Percentiles rank a stretch among this genome's conserved stretches.
Evolutionary conservation across 2,888 invertebrate genomes (phyloP).

Genomic region (Eledona agricola): DNA sequence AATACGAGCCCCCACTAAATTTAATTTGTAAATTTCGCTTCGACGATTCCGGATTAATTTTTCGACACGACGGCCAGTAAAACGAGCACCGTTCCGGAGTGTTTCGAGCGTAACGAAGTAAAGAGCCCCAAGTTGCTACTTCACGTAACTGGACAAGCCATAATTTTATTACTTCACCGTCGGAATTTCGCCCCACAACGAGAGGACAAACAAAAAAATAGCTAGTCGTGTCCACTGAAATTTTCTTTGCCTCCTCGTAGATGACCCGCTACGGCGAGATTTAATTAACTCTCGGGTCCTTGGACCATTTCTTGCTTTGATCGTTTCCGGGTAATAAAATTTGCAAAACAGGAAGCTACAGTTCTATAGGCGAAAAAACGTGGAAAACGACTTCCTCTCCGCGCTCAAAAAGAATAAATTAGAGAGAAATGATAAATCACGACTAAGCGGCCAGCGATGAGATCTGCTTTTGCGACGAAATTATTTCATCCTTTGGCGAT

Average conservation of each 20-base stretch:
- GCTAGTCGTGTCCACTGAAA: constrained; percentile 10
- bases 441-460: constrained; percentile 2
- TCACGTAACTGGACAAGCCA: constrained; percentile 45
- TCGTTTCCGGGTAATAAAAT: constrained; percentile 14
- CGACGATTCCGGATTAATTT: background rate
- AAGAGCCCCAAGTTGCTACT: constrained; percentile 37
- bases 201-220: constrained; percentile 12
- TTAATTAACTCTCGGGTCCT: constrained; percentile 34
- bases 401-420: constrained; percentile 24
- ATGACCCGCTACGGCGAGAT: constrained; percentile 17
- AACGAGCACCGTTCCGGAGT: no score
- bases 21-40: background rate
- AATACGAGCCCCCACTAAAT: background rate
- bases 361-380: constrained; percentile 5
- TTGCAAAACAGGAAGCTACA: constrained; percentile 12
- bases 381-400: constrained; percentile 16
- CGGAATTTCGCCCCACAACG: constrained; percentile 12
- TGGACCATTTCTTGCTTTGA: no score
- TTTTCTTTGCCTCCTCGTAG: constrained; percentile 26
- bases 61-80: constrained; percentile 22
- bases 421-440: constrained; percentile 26
- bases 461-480: constrained; percentile 7
- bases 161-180: constrained; percentile 46
- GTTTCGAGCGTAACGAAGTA: constrained; percentile 34
- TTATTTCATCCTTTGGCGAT: constrained; percentile 23